These are phyloP conservation scores for Bombus balteatus DNA, from an alignment of 1,140 invertebrate species.

Conservation along the genomic window DNA sequence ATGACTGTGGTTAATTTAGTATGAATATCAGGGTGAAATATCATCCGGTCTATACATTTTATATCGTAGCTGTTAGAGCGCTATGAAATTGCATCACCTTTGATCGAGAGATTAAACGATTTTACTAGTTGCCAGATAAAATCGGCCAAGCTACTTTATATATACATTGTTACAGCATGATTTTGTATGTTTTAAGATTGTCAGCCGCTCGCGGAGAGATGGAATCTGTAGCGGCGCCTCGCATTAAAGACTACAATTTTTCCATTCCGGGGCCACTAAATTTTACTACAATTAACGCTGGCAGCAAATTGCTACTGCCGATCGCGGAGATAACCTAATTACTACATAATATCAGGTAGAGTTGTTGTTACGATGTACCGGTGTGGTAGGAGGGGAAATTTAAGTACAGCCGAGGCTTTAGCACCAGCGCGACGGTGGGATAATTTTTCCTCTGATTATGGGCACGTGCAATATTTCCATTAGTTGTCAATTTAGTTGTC, in stretches of 20 bases:
- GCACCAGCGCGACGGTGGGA: slow-evolving; percentile 47
- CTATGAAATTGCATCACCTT: neutral
- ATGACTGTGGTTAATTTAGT: slow-evolving; percentile 1
- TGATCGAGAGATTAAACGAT: slow-evolving; percentile 23
- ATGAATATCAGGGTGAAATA: neutral
- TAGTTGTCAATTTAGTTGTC: slow-evolving; percentile 81
- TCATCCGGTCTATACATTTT: neutral
- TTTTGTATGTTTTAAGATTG: slow-evolving; percentile 20
- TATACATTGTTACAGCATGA: slow-evolving; percentile 7
- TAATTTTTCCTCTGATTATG: slow-evolving; percentile 71
- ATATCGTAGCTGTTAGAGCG: neutral
- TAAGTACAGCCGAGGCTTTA: slow-evolving; percentile 58
- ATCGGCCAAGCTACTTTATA: neutral
- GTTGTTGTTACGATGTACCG: slow-evolving; percentile 44
- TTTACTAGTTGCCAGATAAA: slow-evolving; percentile 7
- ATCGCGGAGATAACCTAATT: slow-evolving; percentile 58
- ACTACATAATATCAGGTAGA: slow-evolving; percentile 49
- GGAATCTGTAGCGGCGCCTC: slow-evolving; percentile 5
- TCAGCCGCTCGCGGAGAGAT: slow-evolving; percentile 18
- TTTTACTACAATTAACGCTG: slow-evolving; percentile 57
- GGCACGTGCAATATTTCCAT: slow-evolving; percentile 77
- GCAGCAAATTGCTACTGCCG: slow-evolving; percentile 38
- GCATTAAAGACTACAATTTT: slow-evolving; percentile 53
- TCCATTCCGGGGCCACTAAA: slow-evolving; percentile 42
- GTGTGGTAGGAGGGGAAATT: slow-evolving; percentile 29